Evolutionary conservation across 1,140 invertebrate genomes (phyloP).

Genomic region (Lepidurus packardi): DNA sequence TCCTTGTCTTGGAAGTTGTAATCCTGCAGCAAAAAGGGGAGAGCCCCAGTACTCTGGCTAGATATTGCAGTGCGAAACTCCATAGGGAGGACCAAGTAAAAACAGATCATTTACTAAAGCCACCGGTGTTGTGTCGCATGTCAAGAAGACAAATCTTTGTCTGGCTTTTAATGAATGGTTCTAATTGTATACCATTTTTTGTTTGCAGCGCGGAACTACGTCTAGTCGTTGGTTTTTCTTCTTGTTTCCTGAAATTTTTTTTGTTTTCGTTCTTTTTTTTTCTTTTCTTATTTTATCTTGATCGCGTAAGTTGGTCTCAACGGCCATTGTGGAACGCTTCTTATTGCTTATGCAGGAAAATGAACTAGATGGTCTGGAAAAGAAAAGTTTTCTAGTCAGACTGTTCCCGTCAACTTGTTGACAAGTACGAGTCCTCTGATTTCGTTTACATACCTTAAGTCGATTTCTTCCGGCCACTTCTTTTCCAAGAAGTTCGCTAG

Average conservation of each 20-base stretch:
- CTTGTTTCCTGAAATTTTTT: too few relatives aligned
- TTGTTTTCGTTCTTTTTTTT: too few relatives aligned
- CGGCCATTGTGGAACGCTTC: too few relatives aligned
- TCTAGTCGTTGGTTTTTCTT: too few relatives aligned
- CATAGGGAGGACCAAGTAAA: background rate
- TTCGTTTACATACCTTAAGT: background rate
- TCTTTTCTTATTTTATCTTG: too few relatives aligned
- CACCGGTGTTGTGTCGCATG: conserved; percentile 7
- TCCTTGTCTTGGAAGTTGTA: too few relatives aligned
- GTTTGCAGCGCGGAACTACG: too few relatives aligned
- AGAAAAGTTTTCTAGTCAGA: background rate
- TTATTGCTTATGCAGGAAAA: too few relatives aligned
- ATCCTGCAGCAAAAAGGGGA: background rate
- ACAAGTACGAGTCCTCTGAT: background rate
- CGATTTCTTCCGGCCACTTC: too few relatives aligned
- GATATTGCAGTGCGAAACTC: background rate
- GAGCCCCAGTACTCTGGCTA: background rate
- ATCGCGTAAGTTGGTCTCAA: too few relatives aligned
- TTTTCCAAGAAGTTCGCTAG: too few relatives aligned
- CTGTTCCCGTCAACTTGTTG: background rate
- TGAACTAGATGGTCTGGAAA: too few relatives aligned
- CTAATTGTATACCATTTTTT: background rate
- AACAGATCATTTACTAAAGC: conserved; percentile 4
- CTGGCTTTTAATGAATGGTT: conserved; percentile 1
- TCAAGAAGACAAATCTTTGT: conserved; percentile 8